A percentile compares a stretch with the other conserved stretches of the same genome.
Evolutionary conservation across 2,113 vertebrate species (phyloP).

Genomic region (Bos javanicus): DNA sequence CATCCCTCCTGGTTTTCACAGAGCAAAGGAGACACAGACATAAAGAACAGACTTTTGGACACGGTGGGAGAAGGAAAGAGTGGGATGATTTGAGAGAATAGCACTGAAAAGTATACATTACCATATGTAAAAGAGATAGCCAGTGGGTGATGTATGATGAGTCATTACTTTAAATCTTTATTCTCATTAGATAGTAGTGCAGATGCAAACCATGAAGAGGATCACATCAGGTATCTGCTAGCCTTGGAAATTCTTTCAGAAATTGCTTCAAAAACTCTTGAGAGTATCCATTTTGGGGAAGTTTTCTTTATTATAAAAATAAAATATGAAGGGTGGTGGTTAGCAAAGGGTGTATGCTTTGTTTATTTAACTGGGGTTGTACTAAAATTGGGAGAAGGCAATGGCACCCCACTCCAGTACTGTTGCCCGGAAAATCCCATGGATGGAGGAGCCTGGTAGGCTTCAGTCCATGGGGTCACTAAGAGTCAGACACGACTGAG

Average conservation of each 20-base stretch:
- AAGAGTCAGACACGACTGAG: too few relatives aligned
- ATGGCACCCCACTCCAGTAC: too few relatives aligned
- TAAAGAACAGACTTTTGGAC: not conserved
- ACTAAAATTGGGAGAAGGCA: not conserved
- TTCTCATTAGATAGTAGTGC: not conserved
- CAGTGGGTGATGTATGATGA: not conserved
- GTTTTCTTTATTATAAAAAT: constrained; percentile 22
- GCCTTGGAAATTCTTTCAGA: not conserved
- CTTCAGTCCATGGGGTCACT: too few relatives aligned
- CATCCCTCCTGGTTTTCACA: not conserved
- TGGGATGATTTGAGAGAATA: not conserved
- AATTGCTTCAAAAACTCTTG: not conserved
- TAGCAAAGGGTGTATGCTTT: not conserved
- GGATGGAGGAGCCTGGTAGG: too few relatives aligned
- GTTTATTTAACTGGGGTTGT: not conserved
- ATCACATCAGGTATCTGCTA: not conserved
- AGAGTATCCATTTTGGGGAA: not conserved
- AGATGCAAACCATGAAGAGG: not conserved
- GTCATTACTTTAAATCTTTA: not conserved
- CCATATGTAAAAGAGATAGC: not conserved
- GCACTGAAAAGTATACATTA: not conserved
- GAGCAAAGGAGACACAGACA: not conserved
- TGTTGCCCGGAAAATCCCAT: too few relatives aligned
- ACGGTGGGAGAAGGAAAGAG: not conserved
- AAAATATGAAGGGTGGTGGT: not conserved